Conservation (phyloP, 2,888 invertebrate genomes). For the Mechanitis messenoides region DNA sequence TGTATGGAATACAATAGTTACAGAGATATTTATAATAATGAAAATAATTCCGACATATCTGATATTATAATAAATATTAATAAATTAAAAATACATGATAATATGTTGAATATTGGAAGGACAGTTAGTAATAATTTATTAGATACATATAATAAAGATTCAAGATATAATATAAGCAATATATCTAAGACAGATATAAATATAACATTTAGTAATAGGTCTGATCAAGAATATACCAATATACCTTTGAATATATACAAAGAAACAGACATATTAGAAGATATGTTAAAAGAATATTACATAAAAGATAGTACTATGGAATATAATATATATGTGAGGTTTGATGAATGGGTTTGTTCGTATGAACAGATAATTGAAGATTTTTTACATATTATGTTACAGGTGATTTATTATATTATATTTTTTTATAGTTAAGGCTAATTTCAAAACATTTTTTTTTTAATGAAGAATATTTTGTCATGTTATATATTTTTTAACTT, state of each 20-base stretch:
- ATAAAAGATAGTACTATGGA: conserved; percentile 34
- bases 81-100: conserved; percentile 1
- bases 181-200: not conserved
- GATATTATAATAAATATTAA: not conserved
- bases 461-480: no score
- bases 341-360: conserved; percentile 49
- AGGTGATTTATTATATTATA: conserved; percentile 8
- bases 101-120: not conserved
- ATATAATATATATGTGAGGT: conserved; percentile 34
- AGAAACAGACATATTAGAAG: conserved; percentile 36
- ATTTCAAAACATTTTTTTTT: no score
- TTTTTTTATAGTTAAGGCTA: not conserved
- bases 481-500: no score
- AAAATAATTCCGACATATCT: not conserved
- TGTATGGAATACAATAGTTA: not conserved
- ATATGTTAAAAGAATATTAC: conserved; percentile 37
- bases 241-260: conserved; percentile 28
- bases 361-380: conserved; percentile 54
- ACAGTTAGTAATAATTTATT: not conserved
- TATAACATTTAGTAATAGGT: not conserved
- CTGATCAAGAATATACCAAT: conserved; percentile 9
- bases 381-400: conserved; percentile 33
- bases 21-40: not conserved
- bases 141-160: no score
- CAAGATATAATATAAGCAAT: not conserved